phyloP scores from a whole-genome alignment of 2,113 vertebrate genomes.

The Columba janthina region DNA sequence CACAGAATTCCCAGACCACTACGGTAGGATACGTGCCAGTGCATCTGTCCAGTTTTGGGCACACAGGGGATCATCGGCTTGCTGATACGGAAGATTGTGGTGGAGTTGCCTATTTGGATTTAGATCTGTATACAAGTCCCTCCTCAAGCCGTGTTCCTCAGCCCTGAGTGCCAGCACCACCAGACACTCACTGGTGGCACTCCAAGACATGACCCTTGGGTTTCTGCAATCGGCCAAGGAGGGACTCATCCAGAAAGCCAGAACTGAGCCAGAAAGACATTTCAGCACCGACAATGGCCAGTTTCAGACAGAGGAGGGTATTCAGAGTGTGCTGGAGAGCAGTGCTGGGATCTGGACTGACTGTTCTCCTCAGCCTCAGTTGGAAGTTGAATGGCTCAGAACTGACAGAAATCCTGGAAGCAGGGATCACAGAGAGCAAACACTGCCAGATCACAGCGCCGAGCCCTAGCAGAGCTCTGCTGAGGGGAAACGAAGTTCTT shows the following conservation, averaged over 20 bases:
- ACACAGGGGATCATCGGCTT: not conserved
- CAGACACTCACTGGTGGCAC: not conserved
- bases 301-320: not conserved
- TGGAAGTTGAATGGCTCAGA: not conserved
- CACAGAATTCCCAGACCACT: not conserved
- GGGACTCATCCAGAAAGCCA: not conserved
- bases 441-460: not conserved
- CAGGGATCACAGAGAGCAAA: not conserved
- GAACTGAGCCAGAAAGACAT: not conserved
- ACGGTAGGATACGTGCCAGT: not conserved
- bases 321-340: not conserved
- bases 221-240: not conserved
- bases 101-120: not conserved
- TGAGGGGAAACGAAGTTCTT: not conserved
- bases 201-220: not conserved
- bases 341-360: not conserved
- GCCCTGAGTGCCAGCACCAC: not conserved
- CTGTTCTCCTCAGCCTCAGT: not conserved
- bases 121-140: not conserved
- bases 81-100: not conserved
- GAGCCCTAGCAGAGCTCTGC: not conserved
- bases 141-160: not conserved
- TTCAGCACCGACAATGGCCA: not conserved
- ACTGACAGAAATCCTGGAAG: not conserved
- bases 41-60: not conserved